Evolutionary conservation across 64 coral and sea anemone species (phyloP), one percentile per base, ranked within the genome.

Genomic region (Montipora efflorescens): DNA sequence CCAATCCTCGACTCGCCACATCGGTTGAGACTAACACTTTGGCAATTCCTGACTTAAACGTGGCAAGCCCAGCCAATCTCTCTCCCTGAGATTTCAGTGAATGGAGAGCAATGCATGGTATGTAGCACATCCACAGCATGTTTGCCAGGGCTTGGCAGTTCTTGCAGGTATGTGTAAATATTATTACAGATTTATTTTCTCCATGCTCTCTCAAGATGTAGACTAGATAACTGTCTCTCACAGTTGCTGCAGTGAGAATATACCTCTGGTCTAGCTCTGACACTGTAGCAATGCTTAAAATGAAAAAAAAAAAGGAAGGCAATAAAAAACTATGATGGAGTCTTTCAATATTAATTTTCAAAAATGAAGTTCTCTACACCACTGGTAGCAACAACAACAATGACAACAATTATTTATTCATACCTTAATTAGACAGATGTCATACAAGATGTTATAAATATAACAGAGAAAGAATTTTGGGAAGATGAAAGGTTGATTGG

Each of bases 11-110:
- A 45, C 98, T 99, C 6, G 98, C 98, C 74, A 99, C 95, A 90
- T 99, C 98, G 45, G 98, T 99, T 28, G 98, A 95, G 3, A 99
- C 98, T 68, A 99, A 78, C 68, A 99, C 96, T 50, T 96, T 99
- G 28, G 96, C 77, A 52, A 90, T 91, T 20, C 95, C 98, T 74
- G 98, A 95, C 72, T 99, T 99, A 47, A 99, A 99, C 68, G 94
- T 92, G 8, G 98, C 95, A 58, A 99, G 47, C 44, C 95, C 92
- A 76, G 98, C 84, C 0, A 96, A 86, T 58, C 98, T 82, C 53
- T 91, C 89, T 16, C 91, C 92, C 90, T 99, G 97, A 10, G 97
- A 94, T 75, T 96, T 95, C 1, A 99, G 74, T 3, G 97, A 99
- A 89, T 99, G 97, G 15, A 99, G 83, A 67, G 92, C 90, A 16